A percentile compares a stretch with the other conserved stretches of the same genome.
phyloP scores from a whole-genome alignment of 2,797 vertebrate genomes.

The Lindbergichthys nudifrons region DNA sequence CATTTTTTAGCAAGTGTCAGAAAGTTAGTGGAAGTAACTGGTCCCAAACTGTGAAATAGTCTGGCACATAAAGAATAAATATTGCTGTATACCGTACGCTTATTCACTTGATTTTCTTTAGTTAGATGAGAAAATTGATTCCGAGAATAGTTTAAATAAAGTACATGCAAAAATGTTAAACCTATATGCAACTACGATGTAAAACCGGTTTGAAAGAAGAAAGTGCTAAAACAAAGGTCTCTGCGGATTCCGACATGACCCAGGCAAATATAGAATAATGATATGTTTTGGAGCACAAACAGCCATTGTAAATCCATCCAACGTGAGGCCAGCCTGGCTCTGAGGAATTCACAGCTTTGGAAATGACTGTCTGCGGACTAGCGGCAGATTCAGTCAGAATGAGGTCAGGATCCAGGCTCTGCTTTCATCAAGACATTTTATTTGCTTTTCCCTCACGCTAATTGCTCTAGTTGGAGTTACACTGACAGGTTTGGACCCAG shows the following conservation, averaged over 20 bases:
- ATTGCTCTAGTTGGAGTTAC: conserved; percentile 63
- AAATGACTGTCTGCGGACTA: conserved; percentile 44
- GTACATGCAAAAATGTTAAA: neutral
- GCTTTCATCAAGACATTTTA: conserved; percentile 75
- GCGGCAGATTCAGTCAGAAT: conserved; percentile 47
- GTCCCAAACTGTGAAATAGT: neutral
- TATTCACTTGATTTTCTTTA: neutral
- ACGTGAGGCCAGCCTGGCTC: conserved; percentile 61
- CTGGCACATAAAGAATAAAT: neutral
- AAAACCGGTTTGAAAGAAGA: conserved; percentile 19
- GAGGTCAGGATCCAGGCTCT: conserved; percentile 65
- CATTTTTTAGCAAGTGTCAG: neutral
- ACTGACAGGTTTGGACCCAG: conserved; percentile 67
- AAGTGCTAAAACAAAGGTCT: conserved; percentile 58
- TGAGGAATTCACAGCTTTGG: conserved; percentile 75
- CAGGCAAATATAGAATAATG: conserved; percentile 79
- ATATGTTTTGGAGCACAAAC: conserved; percentile 74
- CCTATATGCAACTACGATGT: conserved; percentile 31
- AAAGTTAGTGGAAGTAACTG: neutral
- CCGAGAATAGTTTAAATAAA: neutral
- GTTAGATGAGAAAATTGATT: neutral
- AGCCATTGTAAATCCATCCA: conserved; percentile 71
- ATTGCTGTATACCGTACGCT: neutral
- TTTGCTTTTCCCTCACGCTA: conserved; percentile 71
- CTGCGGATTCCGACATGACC: conserved; percentile 56